Percentiles rank a stretch among this genome's conserved stretches.
These are phyloP conservation scores for Huso huso DNA, from an alignment of 2,797 vertebrate genomes.

Conservation along the genomic window DNA sequence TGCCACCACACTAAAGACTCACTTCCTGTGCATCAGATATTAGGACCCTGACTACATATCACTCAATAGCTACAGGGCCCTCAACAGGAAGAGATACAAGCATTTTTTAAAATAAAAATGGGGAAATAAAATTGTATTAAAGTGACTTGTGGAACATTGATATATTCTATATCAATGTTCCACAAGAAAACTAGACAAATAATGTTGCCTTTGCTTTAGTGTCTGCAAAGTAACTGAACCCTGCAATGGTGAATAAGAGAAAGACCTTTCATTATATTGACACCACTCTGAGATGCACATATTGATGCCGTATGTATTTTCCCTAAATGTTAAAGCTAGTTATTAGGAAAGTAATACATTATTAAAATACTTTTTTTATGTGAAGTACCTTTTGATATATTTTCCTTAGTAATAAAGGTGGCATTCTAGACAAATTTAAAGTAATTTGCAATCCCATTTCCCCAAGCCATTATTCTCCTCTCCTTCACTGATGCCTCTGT, in stretches of 20 bases:
- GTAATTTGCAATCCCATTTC: constrained; percentile 63
- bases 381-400: constrained; percentile 72
- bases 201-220: not conserved
- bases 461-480: constrained; percentile 56
- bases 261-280: constrained; percentile 58
- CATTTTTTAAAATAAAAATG: no score
- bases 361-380: constrained; percentile 66
- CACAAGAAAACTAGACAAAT: no score
- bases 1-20: no score
- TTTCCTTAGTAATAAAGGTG: constrained; percentile 72
- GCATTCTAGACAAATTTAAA: constrained; percentile 59
- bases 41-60: no score
- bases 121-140: no score
- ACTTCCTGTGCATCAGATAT: no score
- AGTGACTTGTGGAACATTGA: no score
- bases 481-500: constrained; percentile 48
- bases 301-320: constrained; percentile 67
- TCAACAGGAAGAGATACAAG: no score
- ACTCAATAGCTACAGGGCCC: no score
- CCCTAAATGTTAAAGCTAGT: constrained; percentile 73
- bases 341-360: constrained; percentile 70
- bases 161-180: no score
- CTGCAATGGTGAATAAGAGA: constrained; percentile 61
- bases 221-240: constrained; percentile 25
- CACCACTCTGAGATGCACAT: constrained; percentile 48